A percentile compares a stretch with the other conserved stretches of the same genome.
These are phyloP conservation scores for Pelobates cultripes DNA, from an alignment of 2,797 vertebrate species.

Conservation along the genomic window DNA sequence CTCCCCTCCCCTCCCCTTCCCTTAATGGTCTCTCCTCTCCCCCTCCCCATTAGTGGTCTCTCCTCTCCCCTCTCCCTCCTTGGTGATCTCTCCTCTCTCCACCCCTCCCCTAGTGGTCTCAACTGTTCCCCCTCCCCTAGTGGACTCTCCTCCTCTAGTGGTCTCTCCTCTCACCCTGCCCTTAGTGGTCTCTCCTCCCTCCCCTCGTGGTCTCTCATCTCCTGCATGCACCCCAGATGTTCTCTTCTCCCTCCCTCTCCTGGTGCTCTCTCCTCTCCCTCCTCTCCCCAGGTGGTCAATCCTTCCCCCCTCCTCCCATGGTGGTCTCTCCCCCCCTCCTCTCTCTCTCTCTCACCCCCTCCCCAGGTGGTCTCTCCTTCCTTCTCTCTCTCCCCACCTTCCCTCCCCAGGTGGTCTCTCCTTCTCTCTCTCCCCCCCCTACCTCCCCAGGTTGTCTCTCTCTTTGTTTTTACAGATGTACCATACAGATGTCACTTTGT, in stretches of 20 bases:
- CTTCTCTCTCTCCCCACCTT: neutral
- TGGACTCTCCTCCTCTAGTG: neutral
- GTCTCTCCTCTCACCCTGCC: neutral
- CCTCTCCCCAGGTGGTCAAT: neutral
- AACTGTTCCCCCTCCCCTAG: neutral
- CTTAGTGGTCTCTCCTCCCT: neutral
- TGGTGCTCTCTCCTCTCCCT: neutral
- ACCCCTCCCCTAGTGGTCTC: neutral
- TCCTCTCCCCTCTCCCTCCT: neutral
- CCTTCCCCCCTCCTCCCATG: neutral
- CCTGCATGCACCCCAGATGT: neutral
- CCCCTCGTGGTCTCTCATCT: too few species aligned
- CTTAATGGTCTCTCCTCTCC: too few species aligned
- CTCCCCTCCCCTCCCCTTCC: too few species aligned
- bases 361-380: too few species aligned
- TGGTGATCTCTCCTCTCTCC: neutral
- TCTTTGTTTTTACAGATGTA: too few species aligned
- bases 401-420: neutral
- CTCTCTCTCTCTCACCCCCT: too few species aligned
- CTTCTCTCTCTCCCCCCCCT: neutral
- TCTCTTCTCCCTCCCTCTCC: neutral
- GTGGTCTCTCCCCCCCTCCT: neutral
- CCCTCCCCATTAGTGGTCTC: neutral
- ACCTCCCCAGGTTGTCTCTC: neutral
- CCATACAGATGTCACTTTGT: too few species aligned